Percentiles rank a stretch among this genome's conserved stretches.
Evolutionary conservation across 2,888 invertebrate species (phyloP).

Genomic region (Drosophila barbarae): DNA sequence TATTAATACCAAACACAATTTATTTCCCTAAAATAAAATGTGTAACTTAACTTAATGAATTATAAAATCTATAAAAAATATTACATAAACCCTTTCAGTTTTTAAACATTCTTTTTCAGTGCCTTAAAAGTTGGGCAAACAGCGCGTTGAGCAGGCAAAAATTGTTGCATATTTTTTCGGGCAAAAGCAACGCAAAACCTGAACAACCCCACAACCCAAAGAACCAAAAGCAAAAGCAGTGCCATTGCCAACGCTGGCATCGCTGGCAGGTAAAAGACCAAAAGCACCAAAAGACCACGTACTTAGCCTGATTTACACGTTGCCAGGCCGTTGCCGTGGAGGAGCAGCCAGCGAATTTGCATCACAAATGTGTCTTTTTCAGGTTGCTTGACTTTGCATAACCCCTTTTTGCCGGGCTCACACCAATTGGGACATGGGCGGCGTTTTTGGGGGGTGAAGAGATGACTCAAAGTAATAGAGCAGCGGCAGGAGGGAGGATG

Average conservation of each 20-base stretch:
- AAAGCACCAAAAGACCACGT: constrained; percentile 67
- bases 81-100: not conserved
- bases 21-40: not conserved
- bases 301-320: constrained; percentile 74
- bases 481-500: constrained; percentile 27
- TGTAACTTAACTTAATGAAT: not conserved
- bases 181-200: not conserved
- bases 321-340: constrained; percentile 60
- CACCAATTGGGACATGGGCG: constrained; percentile 10
- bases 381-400: constrained; percentile 75
- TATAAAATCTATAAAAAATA: not conserved
- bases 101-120: not conserved
- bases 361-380: constrained; percentile 74
- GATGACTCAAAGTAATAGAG: constrained; percentile 50
- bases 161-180: constrained; percentile 65
- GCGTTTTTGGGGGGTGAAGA: constrained; percentile 1
- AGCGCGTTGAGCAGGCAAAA: constrained; percentile 55
- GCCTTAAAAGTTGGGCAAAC: constrained; percentile 41
- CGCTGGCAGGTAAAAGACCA: constrained; percentile 62
- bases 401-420: constrained; percentile 61
- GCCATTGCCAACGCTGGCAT: constrained; percentile 41
- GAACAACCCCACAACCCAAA: not conserved
- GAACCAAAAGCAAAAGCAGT: constrained; percentile 11
- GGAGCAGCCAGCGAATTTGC: constrained; percentile 57
- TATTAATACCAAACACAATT: not conserved